A percentile compares a stretch with the other conserved stretches of the same genome.
Conservation (phyloP, 1,140 invertebrate species). For the Neotoxoptera formosana region DNA sequence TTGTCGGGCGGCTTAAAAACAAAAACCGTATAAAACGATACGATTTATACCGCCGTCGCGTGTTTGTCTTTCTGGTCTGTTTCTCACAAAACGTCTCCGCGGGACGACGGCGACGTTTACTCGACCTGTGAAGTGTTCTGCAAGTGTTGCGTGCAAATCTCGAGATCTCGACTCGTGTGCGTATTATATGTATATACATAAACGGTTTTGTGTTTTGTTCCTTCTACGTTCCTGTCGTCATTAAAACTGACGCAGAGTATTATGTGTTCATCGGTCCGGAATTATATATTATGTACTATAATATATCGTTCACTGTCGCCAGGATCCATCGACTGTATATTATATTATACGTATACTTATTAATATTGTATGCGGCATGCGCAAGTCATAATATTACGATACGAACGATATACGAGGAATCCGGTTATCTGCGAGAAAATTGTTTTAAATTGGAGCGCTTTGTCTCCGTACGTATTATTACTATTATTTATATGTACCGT, state of each 20-base stretch:
- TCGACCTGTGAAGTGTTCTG: neutral
- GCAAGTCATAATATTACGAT: neutral
- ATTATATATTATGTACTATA: neutral
- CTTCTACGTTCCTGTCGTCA: neutral
- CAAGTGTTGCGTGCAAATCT: conserved; percentile 17
- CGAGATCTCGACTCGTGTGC: neutral
- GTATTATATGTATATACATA: neutral
- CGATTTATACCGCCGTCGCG: neutral
- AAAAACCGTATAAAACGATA: neutral
- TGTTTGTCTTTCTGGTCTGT: neutral
- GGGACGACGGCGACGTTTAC: neutral
- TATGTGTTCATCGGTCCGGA: neutral
- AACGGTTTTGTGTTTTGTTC: neutral
- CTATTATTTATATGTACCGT: neutral
- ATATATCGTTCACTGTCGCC: neutral
- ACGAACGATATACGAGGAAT: neutral
- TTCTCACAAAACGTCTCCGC: neutral
- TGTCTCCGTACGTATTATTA: neutral
- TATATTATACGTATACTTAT: neutral
- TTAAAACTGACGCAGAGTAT: neutral
- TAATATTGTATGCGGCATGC: neutral
- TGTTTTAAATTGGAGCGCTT: neutral
- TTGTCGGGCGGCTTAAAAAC: neutral
- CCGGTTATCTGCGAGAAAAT: conserved; percentile 12
- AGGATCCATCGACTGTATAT: neutral